These are phyloP conservation scores for Aphodius sticticus DNA, from an alignment of 2,888 invertebrate genomes.

Conservation along the genomic window DNA sequence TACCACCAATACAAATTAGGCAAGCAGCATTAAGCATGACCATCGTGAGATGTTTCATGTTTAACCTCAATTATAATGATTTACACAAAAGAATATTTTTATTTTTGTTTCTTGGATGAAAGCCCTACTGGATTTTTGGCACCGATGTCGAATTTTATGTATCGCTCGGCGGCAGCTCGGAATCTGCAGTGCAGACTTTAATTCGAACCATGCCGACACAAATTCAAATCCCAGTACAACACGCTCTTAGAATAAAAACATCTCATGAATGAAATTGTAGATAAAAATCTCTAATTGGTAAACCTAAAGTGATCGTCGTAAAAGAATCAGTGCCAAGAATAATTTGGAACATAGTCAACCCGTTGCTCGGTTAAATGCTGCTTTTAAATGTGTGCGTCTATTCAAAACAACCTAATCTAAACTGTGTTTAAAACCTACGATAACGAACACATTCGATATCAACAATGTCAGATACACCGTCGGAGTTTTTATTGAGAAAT, in stretches of 20 bases:
- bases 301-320: neutral
- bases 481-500: conserved; percentile 34
- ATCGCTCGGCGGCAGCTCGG: neutral
- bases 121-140: neutral
- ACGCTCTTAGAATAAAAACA: neutral
- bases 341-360: neutral
- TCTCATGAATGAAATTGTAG: neutral
- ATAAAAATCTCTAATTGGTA: neutral
- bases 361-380: neutral
- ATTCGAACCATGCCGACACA: neutral
- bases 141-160: neutral
- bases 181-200: neutral
- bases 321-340: neutral
- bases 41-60: neutral
- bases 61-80: neutral
- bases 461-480: conserved; percentile 31
- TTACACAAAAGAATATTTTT: neutral
- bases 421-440: neutral
- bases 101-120: neutral
- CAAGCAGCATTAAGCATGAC: neutral
- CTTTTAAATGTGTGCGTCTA: neutral
- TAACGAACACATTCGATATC: neutral
- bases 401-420: neutral
- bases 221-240: neutral
- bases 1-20: too few relatives aligned